Percentiles rank a stretch among this genome's conserved stretches.
Conservation (phyloP, 2,888 invertebrate species). For the Apantesis nais region DNA sequence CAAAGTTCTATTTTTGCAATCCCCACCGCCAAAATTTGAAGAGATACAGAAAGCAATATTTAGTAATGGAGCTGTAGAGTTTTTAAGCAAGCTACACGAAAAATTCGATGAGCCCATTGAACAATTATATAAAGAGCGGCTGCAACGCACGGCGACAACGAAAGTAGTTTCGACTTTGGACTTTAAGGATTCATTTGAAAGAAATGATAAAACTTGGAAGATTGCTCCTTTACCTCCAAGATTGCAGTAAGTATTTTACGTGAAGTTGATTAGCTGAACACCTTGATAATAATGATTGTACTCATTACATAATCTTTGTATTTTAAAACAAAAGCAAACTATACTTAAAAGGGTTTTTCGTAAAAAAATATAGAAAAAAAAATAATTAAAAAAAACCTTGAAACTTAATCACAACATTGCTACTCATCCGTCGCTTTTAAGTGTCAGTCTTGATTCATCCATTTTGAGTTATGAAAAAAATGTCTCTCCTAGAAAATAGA, state of each 20-base stretch:
- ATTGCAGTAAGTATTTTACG: slow-evolving; percentile 71
- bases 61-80: slow-evolving; percentile 83
- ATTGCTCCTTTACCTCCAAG: slow-evolving; percentile 85
- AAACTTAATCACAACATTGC: not conserved
- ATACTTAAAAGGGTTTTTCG: too few relatives aligned
- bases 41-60: slow-evolving; percentile 84
- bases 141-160: slow-evolving; percentile 64
- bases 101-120: slow-evolving; percentile 82
- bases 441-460: not conserved
- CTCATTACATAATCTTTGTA: not conserved
- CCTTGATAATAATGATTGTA: not conserved
- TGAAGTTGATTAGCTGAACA: not conserved
- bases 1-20: slow-evolving; percentile 73
- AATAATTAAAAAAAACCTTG: too few relatives aligned
- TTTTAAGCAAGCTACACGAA: slow-evolving; percentile 81
- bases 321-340: too few relatives aligned
- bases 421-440: not conserved
- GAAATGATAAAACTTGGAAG: slow-evolving; percentile 83
- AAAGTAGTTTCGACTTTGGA: slow-evolving; percentile 59
- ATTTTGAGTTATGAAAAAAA: not conserved
- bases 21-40: slow-evolving; percentile 82
- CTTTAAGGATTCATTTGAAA: slow-evolving; percentile 75
- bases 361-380: too few relatives aligned
- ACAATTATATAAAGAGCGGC: slow-evolving; percentile 73
- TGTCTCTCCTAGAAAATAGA: too few relatives aligned